Base-by-base conservation (phyloP, 2,888 invertebrate species). In the Chorisops tibialis region DNA sequence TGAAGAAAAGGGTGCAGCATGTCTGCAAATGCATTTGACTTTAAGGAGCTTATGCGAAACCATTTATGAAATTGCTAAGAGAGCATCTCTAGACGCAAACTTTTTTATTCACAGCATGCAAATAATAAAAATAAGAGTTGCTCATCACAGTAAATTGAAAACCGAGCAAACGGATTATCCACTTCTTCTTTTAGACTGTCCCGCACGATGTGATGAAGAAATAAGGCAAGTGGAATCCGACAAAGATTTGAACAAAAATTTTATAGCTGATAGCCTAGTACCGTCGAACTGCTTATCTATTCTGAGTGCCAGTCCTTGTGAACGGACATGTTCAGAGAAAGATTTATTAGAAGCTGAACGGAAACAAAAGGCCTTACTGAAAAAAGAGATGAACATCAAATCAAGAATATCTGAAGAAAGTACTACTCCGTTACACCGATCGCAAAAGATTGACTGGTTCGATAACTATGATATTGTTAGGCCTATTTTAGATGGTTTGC, bases 21-120 rank as follows among this genome's bases (percentile, higher is more conserved):
- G 85, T 68, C 80, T 86, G n/a, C 79, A 84, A 59, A 84, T 87
- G 82, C 80, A 86, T 63, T 71, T 83, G 1, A 83, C 81, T 61
- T 70, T 85, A 0, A 81, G 82, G n/a, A 81, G 84, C 0, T 74
- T 86, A 66, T 81, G 84, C 1, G 77, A 79, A 0, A 77, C 80
- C 0, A 73, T 87, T 12, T 79, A 78, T 0, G 76, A 76, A 37
- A 87, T 85, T 43, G 70, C 75, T 0, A 1, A 71, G 1, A 69
- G 71, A 61, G 73, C 76, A 69, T 72, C 72, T 1, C 70, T 71
- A 4, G 73, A 73, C 16, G 76, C 73, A 12, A 75, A 74, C 62
- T 76, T 75, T 63, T 76, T 76, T 64, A 75, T 87, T 5, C 86
- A 87, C 69, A 85, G 83, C 2, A 79, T 87, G 59, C 83, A 84